Base-by-base conservation (phyloP, 2,797 vertebrate species). In the Diplodus puntazzo region DNA sequence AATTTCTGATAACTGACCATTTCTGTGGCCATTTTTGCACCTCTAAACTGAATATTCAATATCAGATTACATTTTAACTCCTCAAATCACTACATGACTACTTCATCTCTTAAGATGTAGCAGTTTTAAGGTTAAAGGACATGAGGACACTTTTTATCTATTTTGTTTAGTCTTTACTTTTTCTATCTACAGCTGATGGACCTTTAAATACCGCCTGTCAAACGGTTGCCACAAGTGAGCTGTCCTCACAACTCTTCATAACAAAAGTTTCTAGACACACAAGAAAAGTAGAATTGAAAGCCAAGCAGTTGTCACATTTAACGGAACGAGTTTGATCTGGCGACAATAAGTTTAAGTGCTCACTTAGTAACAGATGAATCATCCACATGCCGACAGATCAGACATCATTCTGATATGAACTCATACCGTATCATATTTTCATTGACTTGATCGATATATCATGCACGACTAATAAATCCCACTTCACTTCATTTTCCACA, bases 401-500 rank as follows among this genome's bases (percentile, higher is more conserved):
- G 43, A 53, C 5, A 18, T 50, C 25, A 63, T 77, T 73, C 30
- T 69, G 14, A 53, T 9, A 42, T 25, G 11, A 71, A 62, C 34
- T 21, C 50, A 60, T 18, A 14, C 25, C 18, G 18, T 13, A n/a
- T 67, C 57, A 73, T 11, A 49, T 62, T 66, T 63, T 66, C 6
- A 27, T 75, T 71, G 71, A 86, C 71, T 71, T 75, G 11, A 88
- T 82, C 71, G 9, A 84, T 80, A 74, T 50, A 76, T 81, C 68
- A 57, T 49, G 63, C 62, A 75, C 72, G 77, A 79, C 73, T 87
- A 57, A 88, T 81, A 75, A 81, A 90, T 79, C 69, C 73, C 75
- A 62, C 60, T 80, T 85, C 62, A 77, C 73, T 77, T 85, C 20
- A 77, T 84, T 85, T 83, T 75, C 58, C 73, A 88, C 82, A 67